Percentiles rank a stretch among this genome's conserved stretches.
phyloP scores from a whole-genome alignment of 2,888 invertebrate genomes.

The Pedicia rivosa region DNA sequence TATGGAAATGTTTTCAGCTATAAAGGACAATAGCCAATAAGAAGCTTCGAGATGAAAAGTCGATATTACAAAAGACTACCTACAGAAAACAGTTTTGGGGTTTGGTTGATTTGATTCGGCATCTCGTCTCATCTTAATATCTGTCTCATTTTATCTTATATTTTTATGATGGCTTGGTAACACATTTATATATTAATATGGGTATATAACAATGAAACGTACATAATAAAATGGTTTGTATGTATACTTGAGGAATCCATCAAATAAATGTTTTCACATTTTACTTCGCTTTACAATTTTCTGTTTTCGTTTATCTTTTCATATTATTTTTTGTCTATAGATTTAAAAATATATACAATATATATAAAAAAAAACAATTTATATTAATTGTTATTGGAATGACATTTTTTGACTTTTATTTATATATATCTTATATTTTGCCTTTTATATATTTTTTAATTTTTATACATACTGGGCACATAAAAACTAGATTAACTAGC shows the following conservation, averaged over 20 bases:
- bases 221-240: conserved; percentile 9
- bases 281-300: conserved; percentile 12
- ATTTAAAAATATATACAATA: too few species aligned
- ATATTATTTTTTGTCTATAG: neutral
- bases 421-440: too few species aligned
- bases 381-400: too few species aligned
- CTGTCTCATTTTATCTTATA: neutral
- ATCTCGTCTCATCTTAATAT: too few species aligned
- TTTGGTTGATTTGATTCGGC: conserved; percentile 3
- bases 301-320: neutral
- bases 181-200: neutral
- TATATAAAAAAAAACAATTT: too few species aligned
- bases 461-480: too few species aligned
- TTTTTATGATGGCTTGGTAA: neutral
- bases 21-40: conserved; percentile 12
- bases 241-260: conserved; percentile 14
- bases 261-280: conserved; percentile 14
- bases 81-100: conserved; percentile 5
- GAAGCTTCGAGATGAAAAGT: conserved; percentile 7
- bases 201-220: neutral
- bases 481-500: too few species aligned
- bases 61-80: conserved; percentile 4
- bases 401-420: too few species aligned
- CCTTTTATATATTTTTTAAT: too few species aligned
- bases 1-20: conserved; percentile 11